Base-by-base conservation (phyloP, 2,113 vertebrate species). In the Paradisaea rubra region DNA sequence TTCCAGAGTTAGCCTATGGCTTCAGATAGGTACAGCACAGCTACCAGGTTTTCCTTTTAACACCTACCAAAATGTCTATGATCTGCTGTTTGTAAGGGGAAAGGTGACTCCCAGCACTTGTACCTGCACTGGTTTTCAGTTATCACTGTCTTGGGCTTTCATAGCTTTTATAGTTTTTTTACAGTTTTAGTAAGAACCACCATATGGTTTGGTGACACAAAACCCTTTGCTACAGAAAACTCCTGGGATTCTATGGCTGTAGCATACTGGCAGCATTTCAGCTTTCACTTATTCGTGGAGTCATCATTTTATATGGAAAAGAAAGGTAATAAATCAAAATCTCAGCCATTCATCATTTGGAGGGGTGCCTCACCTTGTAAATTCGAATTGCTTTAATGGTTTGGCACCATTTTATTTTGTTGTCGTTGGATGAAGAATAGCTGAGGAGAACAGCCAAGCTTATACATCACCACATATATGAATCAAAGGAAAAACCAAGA, bases 401-500 rank as follows among this genome's bases (percentile, higher is more conserved):
- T 84, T 94, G 69, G 73, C 89, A 92, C 65, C 15, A 22, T 86
- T 95, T 88, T 92, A 86, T 92, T 94, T 94, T 81, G 25, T 81
- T 60, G 81, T 81, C 83, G 44, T 42, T 50, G 60, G 78, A 86
- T 89, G 83, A 93, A n/a, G 39, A 81, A 88, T 39, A 72, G 76
- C 68, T 60, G 37, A 87, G 49, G 63, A 89, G 31, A 86, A 11
- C 57, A 94, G 63, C 59, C 49, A 83, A 54, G 63, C 21, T 76
- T 63, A 78, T 39, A 31, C 37, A 77, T 60, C 86, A 53, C 22
- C 61, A 71, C 14, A 30, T 44, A 21, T 18, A 86, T 41, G 76
- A 88, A 88, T 89, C 74, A 82, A 69, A 90, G 41, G 30, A 12
- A 65, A 66, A 89, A 76, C 3, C 30, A 47, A 50, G 57, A 85